Percentiles rank a stretch among this genome's conserved stretches.
These are phyloP conservation scores for Trinorchestia longiramus DNA, from an alignment of 1,140 invertebrate species.

Conservation along the genomic window DNA sequence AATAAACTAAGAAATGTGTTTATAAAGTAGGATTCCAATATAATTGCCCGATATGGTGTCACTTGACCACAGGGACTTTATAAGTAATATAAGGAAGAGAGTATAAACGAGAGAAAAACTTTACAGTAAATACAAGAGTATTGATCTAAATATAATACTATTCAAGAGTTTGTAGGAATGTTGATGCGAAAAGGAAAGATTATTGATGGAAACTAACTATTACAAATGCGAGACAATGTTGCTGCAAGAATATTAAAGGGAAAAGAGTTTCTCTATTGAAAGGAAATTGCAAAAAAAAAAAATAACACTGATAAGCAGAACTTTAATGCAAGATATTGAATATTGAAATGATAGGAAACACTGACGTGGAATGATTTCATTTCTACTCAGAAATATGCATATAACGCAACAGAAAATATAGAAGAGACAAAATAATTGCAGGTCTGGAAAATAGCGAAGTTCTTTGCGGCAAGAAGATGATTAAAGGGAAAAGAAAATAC, in stretches of 20 bases:
- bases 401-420: too few species aligned
- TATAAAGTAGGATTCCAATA: background rate
- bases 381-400: too few species aligned
- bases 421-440: background rate
- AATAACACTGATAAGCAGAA: background rate
- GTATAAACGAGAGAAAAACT: background rate
- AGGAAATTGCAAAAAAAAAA: background rate
- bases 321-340: background rate
- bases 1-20: background rate
- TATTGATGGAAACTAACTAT: background rate
- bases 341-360: too few species aligned
- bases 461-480: too few species aligned
- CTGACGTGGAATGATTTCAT: too few species aligned
- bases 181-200: background rate
- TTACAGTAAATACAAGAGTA: too few species aligned
- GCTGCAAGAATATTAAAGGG: background rate
- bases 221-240: background rate
- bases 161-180: background rate
- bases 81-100: background rate
- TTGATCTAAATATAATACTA: background rate
- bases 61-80: background rate
- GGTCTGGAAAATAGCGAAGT: too few species aligned
- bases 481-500: too few species aligned
- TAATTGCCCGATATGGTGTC: background rate
- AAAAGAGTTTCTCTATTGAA: background rate